A percentile compares a stretch with the other conserved stretches of the same genome.
phyloP scores from a whole-genome alignment of 2,797 vertebrate genomes.

The Nannoperca obscura region DNA sequence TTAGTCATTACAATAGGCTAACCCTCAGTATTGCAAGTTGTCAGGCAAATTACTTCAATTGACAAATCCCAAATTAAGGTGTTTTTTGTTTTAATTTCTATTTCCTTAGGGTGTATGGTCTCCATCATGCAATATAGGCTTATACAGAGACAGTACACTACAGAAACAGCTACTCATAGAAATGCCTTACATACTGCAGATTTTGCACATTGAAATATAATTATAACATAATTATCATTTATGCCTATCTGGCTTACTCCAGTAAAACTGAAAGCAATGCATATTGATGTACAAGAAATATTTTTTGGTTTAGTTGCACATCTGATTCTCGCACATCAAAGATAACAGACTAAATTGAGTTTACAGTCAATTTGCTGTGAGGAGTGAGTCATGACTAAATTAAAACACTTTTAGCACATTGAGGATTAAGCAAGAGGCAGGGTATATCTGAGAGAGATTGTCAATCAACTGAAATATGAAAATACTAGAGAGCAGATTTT shows the following conservation, averaged over 20 bases:
- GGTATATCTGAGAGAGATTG: slow-evolving; percentile 21
- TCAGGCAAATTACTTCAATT: neutral
- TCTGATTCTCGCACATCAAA: slow-evolving; percentile 53
- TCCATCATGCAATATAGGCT: slow-evolving; percentile 4
- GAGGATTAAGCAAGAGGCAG: slow-evolving; percentile 45
- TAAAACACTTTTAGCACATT: slow-evolving; percentile 67
- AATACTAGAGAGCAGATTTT: slow-evolving; percentile 22
- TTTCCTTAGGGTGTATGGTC: neutral
- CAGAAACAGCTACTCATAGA: slow-evolving; percentile 4
- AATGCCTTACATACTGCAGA: neutral
- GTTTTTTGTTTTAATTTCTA: slow-evolving; percentile 7
- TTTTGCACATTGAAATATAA: slow-evolving; percentile 8
- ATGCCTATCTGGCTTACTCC: neutral
- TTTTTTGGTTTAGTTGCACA: slow-evolving; percentile 34
- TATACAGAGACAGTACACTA: too few relatives aligned
- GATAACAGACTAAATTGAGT: slow-evolving; percentile 62
- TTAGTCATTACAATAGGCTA: too few relatives aligned
- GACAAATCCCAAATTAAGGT: slow-evolving; percentile 7
- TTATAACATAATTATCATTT: neutral
- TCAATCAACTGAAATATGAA: slow-evolving; percentile 41
- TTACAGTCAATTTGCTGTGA: slow-evolving; percentile 62
- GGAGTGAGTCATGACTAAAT: slow-evolving; percentile 67
- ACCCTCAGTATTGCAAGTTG: neutral
- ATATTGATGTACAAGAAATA: slow-evolving; percentile 36
- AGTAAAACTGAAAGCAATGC: slow-evolving; percentile 17